A percentile compares a stretch with the other conserved stretches of the same genome.
Conservation (phyloP, 2,113 vertebrate genomes). For the Hemiprocne comata region DNA sequence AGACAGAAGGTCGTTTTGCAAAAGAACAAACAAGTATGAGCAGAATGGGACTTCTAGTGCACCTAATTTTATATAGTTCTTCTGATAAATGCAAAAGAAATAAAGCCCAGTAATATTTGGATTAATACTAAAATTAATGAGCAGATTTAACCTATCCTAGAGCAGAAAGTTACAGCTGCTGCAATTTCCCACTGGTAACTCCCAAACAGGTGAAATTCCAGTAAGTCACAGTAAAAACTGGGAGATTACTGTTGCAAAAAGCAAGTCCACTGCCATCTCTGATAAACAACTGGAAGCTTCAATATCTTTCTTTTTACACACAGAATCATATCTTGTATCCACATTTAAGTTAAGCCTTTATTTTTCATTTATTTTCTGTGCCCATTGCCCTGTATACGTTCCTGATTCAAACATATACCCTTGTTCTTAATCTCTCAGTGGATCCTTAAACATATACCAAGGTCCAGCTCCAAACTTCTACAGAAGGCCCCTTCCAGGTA, state of each 20-base stretch:
- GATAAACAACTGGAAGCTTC: constrained; percentile 20
- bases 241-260: background rate
- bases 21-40: constrained; percentile 48
- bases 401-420: background rate
- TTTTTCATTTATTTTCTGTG: constrained; percentile 2
- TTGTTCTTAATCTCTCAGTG: background rate
- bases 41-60: constrained; percentile 1
- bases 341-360: background rate
- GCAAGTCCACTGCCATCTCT: background rate
- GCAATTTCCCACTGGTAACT: constrained; percentile 18
- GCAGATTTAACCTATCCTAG: constrained; percentile 10
- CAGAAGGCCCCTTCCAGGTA: background rate
- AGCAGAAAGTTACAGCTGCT: constrained; percentile 16
- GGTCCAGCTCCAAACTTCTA: background rate
- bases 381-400: background rate
- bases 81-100: background rate
- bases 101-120: constrained; percentile 52
- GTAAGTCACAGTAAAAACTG: background rate
- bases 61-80: constrained; percentile 13
- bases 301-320: constrained; percentile 11
- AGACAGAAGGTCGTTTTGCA: constrained; percentile 45
- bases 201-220: constrained; percentile 46
- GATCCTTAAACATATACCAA: background rate
- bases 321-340: background rate
- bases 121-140: constrained; percentile 41